A percentile compares a stretch with the other conserved stretches of the same genome.
phyloP scores from a whole-genome alignment of 2,113 vertebrate species.

The Megalops atlanticus region DNA sequence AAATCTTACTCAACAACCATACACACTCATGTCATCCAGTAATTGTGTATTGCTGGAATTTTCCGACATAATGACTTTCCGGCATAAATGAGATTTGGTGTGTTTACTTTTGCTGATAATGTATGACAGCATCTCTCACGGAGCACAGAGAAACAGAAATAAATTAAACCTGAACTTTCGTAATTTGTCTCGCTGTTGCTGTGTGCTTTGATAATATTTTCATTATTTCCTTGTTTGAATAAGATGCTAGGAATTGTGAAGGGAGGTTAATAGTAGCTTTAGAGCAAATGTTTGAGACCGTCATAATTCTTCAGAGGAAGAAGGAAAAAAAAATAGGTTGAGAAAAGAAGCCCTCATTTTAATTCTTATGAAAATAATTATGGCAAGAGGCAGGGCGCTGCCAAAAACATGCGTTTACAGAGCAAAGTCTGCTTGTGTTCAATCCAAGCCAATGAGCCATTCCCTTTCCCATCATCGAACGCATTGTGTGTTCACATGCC shows the following conservation, averaged over 20 bases:
- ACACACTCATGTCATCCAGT: background rate
- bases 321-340: background rate
- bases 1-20: background rate
- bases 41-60: background rate
- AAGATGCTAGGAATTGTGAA: constrained; percentile 16
- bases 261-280: constrained; percentile 28
- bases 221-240: constrained; percentile 29
- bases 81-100: constrained; percentile 9
- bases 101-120: constrained; percentile 30
- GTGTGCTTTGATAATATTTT: constrained; percentile 22
- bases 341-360: background rate
- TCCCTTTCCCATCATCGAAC: background rate
- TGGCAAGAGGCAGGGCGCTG: background rate
- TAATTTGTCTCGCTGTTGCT: background rate
- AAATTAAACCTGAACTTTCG: constrained; percentile 13
- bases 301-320: background rate
- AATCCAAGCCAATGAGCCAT: background rate
- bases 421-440: background rate
- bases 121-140: background rate
- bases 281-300: background rate
- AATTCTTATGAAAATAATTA: background rate
- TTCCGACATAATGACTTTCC: background rate
- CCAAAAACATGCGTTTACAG: background rate
- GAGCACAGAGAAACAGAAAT: constrained; percentile 36
- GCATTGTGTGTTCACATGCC: too few species aligned